Percentiles rank a stretch among this genome's conserved stretches.
Evolutionary conservation across 2,113 vertebrate genomes (phyloP).

Genomic region (Poeciliopsis retropinna): DNA sequence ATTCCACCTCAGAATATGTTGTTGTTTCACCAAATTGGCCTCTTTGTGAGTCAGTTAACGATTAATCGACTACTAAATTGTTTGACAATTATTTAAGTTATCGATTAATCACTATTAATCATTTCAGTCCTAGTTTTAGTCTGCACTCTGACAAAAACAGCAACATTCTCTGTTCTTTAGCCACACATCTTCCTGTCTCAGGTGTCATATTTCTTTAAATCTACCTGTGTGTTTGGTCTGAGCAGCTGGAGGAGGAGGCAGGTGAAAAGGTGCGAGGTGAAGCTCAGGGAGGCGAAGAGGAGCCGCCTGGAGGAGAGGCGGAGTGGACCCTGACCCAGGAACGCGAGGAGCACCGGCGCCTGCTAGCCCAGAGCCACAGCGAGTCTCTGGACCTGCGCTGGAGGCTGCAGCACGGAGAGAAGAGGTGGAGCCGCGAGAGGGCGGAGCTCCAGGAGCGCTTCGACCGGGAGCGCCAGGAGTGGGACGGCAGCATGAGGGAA

Average conservation of each 20-base stretch:
- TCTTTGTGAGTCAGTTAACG: no score
- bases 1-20: no score
- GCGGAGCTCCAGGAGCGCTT: slow-evolving; percentile 87
- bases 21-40: no score
- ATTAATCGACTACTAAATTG: no score
- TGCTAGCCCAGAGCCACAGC: slow-evolving; percentile 89
- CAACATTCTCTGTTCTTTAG: no score
- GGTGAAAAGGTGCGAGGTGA: slow-evolving; percentile 37
- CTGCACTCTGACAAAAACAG: background rate
- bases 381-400: slow-evolving; percentile 90
- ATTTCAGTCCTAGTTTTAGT: no score
- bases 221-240: slow-evolving; percentile 18
- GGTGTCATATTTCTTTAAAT: background rate
- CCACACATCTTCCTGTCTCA: no score
- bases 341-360: slow-evolving; percentile 88
- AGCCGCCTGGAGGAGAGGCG: slow-evolving; percentile 35
- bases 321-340: slow-evolving; percentile 79
- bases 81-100: no score
- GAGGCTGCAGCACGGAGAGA: slow-evolving; percentile 92
- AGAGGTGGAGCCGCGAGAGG: slow-evolving; percentile 89
- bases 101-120: no score
- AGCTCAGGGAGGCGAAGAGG: slow-evolving; percentile 49
- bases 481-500: slow-evolving; percentile 87
- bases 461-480: slow-evolving; percentile 86
- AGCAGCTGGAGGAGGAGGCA: slow-evolving; percentile 64